phyloP scores from a whole-genome alignment of 2,888 invertebrate genomes.

The Caenorhabditis sinica region DNA sequence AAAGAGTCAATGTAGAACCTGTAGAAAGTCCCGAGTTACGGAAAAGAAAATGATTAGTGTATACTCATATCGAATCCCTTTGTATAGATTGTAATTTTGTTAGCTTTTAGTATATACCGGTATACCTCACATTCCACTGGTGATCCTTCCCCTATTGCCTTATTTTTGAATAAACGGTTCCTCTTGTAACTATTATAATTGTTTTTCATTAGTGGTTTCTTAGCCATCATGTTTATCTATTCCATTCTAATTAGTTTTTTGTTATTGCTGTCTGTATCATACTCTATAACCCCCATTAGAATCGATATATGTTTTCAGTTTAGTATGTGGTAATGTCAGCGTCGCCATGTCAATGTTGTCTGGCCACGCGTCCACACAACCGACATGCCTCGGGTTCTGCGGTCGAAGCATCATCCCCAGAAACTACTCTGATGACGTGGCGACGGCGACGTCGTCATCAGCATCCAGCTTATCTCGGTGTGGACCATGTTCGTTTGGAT shows the following conservation, averaged over 20 bases:
- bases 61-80: neutral
- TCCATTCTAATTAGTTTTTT: constrained; percentile 1
- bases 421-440: constrained; percentile 34
- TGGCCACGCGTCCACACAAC: constrained; percentile 59
- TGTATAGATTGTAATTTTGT: neutral
- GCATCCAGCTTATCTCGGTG: constrained; percentile 19
- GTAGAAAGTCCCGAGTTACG: constrained; percentile 1
- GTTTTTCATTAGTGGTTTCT: constrained; percentile 14
- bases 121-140: constrained; percentile 32
- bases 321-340: constrained; percentile 67
- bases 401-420: constrained; percentile 59
- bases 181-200: neutral
- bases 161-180: constrained; percentile 18
- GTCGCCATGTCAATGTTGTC: constrained; percentile 58
- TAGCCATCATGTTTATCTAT: constrained; percentile 2
- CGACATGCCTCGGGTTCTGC: constrained; percentile 73
- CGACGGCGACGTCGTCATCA: constrained; percentile 27
- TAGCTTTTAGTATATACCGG: constrained; percentile 3
- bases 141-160: constrained; percentile 28
- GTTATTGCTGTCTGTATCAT: neutral
- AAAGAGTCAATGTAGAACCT: constrained; percentile 5
- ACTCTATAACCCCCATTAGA: neutral
- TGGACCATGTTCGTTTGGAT: constrained; percentile 79
- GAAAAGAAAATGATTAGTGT: constrained; percentile 26
- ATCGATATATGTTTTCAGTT: constrained; percentile 15